Evolutionary conservation across 2,113 vertebrate species (phyloP), one percentile per base, ranked within the genome.

Genomic region (Maccullochella peelii): DNA sequence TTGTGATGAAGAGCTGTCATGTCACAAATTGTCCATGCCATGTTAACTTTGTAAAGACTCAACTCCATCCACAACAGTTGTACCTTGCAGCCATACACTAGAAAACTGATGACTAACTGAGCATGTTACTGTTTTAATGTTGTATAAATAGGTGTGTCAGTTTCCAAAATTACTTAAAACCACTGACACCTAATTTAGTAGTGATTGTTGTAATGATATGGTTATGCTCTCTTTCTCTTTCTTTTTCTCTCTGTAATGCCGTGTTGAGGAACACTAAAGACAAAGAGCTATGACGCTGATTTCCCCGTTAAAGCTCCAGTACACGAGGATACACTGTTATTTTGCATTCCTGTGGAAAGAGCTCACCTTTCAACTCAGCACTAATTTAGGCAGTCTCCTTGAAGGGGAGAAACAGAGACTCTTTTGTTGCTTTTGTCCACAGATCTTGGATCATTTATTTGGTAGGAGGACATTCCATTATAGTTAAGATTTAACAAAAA

Each of bases 321-420:
- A 54, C 16, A 18, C 20, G 63, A 76, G 72, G 82, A 78, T 77
- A 38, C 69, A 10, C 62, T 80, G 73, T 79, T 84, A 85, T 89
- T 90, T 85, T 87, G 72, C 89, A 93, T 94, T 94, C 85, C 86
- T 92, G 83, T 81, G 83, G 55, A 87, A 57, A 77, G 59, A 85
- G 73, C 83, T 93, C 86, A 87, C 90, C 86, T 91, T 89, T 90
- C 79, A 89, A 10, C 66, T 47, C 68, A 5, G 54, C 52, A n/a
- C 69, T 73, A 81, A 87, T 86, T 88, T 76, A 63, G 74, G 58
- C 79, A 54, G 61, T 65, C 65, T 84, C 40, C 77, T 81, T 33
- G 8, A 79, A 63, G 40, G 33, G 44, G 49, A 84, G 49, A 76
- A 44, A 91, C 83, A 83, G 73, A 86, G 77, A 54, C 33, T 27